phyloP scores from a whole-genome alignment of 2,797 vertebrate genomes.

The Acipenser ruthenus region DNA sequence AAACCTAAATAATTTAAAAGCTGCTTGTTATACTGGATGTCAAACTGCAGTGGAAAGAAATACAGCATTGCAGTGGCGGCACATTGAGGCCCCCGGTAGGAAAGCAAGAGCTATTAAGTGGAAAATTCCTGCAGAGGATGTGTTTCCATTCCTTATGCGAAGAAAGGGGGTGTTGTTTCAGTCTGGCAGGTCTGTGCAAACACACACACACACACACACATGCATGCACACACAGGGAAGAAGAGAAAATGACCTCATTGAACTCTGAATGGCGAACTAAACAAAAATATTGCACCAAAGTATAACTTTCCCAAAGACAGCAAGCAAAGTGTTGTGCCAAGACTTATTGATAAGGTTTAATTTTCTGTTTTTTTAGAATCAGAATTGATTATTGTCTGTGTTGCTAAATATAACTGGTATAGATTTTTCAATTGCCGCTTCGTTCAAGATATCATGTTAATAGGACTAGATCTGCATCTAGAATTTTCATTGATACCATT shows the following conservation, averaged over 20 bases:
- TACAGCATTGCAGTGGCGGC: conserved; percentile 60
- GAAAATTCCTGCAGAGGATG: conserved; percentile 72
- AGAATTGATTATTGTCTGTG: background rate
- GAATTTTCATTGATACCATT: background rate
- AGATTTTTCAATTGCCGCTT: too few species aligned
- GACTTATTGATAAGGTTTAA: too few species aligned
- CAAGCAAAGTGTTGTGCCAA: too few species aligned
- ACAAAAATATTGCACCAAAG: conserved; percentile 30
- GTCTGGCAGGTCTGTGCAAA: conserved; percentile 60
- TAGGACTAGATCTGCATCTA: too few species aligned
- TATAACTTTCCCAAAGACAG: background rate
- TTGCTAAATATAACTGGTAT: too few species aligned
- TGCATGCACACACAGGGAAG: conserved; percentile 43
- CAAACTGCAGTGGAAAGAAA: conserved; percentile 66
- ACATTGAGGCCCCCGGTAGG: conserved; percentile 59
- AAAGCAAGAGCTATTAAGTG: conserved; percentile 59
- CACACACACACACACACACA: conserved; percentile 25
- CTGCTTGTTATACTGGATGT: conserved; percentile 55
- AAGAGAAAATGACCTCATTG: conserved; percentile 64
- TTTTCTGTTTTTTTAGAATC: background rate
- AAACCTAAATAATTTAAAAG: conserved; percentile 38
- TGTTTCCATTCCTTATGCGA: conserved; percentile 65
- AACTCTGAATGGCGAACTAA: conserved; percentile 54
- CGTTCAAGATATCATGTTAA: too few species aligned
- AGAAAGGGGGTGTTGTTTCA: conserved; percentile 69